Evolutionary conservation across 2,113 vertebrate species (phyloP), one percentile per base, ranked within the genome.

Genomic region (Scophthalmus maximus): DNA sequence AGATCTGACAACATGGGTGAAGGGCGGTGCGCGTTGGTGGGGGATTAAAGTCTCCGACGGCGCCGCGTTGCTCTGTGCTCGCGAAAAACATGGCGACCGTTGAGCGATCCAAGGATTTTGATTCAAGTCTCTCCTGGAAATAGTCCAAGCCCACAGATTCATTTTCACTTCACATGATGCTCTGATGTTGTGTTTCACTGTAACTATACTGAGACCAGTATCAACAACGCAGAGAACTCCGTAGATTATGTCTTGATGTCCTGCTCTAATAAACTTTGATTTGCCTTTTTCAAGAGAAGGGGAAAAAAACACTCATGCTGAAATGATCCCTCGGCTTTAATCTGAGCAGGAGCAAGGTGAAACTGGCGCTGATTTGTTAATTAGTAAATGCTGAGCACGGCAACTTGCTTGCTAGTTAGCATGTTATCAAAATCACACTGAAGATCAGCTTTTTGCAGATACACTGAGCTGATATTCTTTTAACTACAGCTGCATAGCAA

Each of bases 361-460:
- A 10, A 3, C 46, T 8, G 42, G 18, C 42, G n/a, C 42, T 8
- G 59, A 27, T 25, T 14, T n/a, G 49, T 30, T 32, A 22, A 40
- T 40, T 57, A 47, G 57, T 4, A 9, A 72, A 34, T 32, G 49
- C 38, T 72, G 58, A 27, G 53, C 22, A 36, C 29, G 27, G 55
- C 57, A 53, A 6, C 23, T 56, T 26, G 22, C 69, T n/a, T 6
- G 18, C 7, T 23, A 11, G 65, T 46, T 25, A 56, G 20, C 9
- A 8, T 12, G 18, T 15, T 60, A 40, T 8, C 7, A 22, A 22
- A 59, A 10, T 22, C n/a, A n/a, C n/a, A n/a, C n/a, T n/a, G n/a
- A n/a, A n/a, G 34, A 36, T 36, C 9, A 12, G 34, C 34, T 36
- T 36, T 15, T 17, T 40, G n/a, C 36, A 40, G 14, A 14, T 15